Evolutionary conservation across 2,888 invertebrate species (phyloP), one percentile per base, ranked within the genome.

Genomic region (Catocala sponsa): DNA sequence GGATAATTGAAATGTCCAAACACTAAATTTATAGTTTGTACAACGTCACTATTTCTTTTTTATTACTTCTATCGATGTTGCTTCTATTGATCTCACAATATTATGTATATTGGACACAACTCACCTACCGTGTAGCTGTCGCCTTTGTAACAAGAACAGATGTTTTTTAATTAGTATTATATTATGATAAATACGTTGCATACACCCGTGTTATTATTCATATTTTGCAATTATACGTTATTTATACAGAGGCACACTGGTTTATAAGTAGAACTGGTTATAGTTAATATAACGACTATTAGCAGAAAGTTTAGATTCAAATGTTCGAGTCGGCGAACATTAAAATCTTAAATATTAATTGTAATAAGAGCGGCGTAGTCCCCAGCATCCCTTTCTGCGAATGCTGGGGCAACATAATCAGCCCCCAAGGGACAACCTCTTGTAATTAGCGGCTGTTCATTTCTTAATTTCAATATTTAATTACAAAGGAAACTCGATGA

Each of bases 381-480:
- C 82, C 87, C 86, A 76, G 76, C 87, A 89, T 88, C 94, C 93
- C 93, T 91, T 91, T 89, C 88, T 86, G 85, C 82, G 82, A 89
- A 87, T 91, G 90, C 83, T 86, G 85, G 91, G 90, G 89, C 87
- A 87, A 88, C 88, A 85, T 89, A 92, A 93, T 91, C 91, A 92
- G 90, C 91, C 94, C 95, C 81, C 92, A 76, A 92, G 95, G 94
- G 95, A 94, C 94, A 93, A 91, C 90, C 94, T 91, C 92, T 87
- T 88, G 91, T 94, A 95, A 94, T 95, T 94, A 94, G 94, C 92
- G 94, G 92, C 94, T 94, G 94, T 94, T 95, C 94, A 94, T 95
- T 95, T 95, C 95, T 95, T 95, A 95, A 95, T 95, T 95, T 94
- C 94, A 95, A 95, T 95, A 94, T 95, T 95, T 95, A 95, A 95